These are phyloP conservation scores for Smutsia gigantea DNA, from an alignment of 2,797 vertebrate species.

Conservation along the genomic window DNA sequence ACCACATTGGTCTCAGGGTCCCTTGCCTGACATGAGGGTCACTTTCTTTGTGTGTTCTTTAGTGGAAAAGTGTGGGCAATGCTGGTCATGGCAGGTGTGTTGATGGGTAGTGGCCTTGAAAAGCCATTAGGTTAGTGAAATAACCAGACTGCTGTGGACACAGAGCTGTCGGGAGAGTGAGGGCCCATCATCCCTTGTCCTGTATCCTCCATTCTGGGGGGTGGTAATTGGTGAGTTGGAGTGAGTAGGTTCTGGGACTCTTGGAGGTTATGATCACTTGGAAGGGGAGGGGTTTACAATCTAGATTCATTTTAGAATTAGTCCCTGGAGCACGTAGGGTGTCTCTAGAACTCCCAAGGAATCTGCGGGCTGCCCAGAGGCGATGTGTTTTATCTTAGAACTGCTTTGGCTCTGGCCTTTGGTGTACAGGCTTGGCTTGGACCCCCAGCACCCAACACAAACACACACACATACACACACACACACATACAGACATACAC, in stretches of 20 bases:
- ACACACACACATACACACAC: not conserved
- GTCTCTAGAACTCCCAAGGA: no score
- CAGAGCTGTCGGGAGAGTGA: rapidly evolving
- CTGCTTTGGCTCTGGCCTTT: not conserved
- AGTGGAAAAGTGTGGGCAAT: not conserved
- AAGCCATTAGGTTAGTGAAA: not conserved
- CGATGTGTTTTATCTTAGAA: not conserved
- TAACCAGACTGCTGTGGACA: not conserved
- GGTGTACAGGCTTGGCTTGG: not conserved
- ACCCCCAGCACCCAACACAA: not conserved
- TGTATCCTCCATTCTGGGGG: rapidly evolving
- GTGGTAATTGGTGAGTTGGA: not conserved
- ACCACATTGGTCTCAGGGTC: not conserved
- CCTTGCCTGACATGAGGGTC: not conserved
- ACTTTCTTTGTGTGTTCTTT: not conserved
- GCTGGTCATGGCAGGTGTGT: no score
- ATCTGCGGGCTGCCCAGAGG: not conserved
- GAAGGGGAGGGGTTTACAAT: not conserved
- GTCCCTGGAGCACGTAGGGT: not conserved
- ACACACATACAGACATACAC: not conserved
- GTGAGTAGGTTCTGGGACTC: not conserved
- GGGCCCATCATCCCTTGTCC: not conserved
- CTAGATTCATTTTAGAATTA: not conserved
- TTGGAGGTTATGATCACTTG: not conserved
- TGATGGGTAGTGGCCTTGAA: not conserved